Conservation (phyloP, 1,140 invertebrate genomes). For the Hermetia illucens region DNA sequence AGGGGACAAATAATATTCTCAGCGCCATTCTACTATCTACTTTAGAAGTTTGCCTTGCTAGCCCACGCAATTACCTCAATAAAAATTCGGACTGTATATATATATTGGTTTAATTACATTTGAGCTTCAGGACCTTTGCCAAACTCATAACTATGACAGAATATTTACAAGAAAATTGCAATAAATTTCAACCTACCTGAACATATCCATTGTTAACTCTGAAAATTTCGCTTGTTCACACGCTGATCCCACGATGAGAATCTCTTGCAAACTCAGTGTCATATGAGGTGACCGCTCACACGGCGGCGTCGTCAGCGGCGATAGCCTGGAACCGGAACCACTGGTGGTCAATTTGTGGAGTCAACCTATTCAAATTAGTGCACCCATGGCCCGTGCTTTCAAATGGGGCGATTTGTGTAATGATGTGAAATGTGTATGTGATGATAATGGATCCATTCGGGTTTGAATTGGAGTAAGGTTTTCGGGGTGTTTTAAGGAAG, state of each 20-base stretch:
- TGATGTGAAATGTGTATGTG: neutral
- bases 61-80: no score
- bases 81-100: no score
- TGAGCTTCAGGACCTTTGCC: no score
- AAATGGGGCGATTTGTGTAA: slow-evolving; percentile 8
- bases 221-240: slow-evolving; percentile 96
- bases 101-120: no score
- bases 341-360: slow-evolving; percentile 30
- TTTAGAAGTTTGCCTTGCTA: no score
- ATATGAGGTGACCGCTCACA: slow-evolving; percentile 74
- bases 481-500: no score
- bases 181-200: slow-evolving; percentile 30
- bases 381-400: slow-evolving; percentile 30
- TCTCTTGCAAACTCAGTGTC: slow-evolving; percentile 83
- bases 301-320: slow-evolving; percentile 70
- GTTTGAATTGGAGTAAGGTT: no score
- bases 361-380: slow-evolving; percentile 20
- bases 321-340: slow-evolving; percentile 49
- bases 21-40: no score
- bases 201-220: slow-evolving; percentile 97
- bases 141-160: no score
- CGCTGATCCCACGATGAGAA: slow-evolving; percentile 86
- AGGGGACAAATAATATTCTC: no score
- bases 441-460: slow-evolving; percentile 1
- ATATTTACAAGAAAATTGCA: no score